phyloP scores from a whole-genome alignment of 2,888 invertebrate species.

The Scaptomyza caliginosa region DNA sequence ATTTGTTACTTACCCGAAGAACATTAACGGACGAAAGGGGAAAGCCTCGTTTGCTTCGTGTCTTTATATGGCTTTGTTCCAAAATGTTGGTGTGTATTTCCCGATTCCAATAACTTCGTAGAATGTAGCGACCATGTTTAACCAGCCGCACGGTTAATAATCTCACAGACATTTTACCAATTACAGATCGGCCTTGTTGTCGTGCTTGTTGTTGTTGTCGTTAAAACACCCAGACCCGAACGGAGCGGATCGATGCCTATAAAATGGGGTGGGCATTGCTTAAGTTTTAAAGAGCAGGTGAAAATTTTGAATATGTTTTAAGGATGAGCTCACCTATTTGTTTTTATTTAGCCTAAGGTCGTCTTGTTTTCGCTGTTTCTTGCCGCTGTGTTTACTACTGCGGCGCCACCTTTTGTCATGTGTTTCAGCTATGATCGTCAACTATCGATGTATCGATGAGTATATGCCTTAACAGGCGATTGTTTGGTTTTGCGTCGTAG shows the following conservation, averaged over 20 bases:
- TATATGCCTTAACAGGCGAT: conserved; percentile 10
- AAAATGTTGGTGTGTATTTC: conserved; percentile 85
- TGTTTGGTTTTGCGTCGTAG: conserved; percentile 55
- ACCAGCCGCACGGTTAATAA: conserved; percentile 85
- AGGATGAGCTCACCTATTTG: conserved; percentile 37
- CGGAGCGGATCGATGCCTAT: neutral
- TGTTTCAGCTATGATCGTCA: conserved; percentile 28
- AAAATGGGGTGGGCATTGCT: neutral
- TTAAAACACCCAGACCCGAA: neutral
- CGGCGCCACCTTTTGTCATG: conserved; percentile 40
- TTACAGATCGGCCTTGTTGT: conserved; percentile 12
- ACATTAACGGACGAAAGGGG: conserved; percentile 72
- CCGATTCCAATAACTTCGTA: conserved; percentile 85
- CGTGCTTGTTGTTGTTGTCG: conserved; percentile 3
- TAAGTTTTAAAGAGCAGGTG: neutral
- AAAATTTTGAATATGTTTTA: neutral
- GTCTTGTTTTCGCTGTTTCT: conserved; percentile 21
- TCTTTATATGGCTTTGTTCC: conserved; percentile 81
- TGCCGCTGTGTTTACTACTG: conserved; percentile 28
- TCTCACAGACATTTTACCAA: conserved; percentile 85
- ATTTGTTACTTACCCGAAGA: conserved; percentile 72
- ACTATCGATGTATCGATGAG: conserved; percentile 38
- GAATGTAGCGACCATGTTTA: conserved; percentile 87
- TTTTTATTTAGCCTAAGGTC: conserved; percentile 3
- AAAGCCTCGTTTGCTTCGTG: conserved; percentile 78